Evolutionary conservation across 2,113 vertebrate species (phyloP).

Genomic region (Anseranas semipalmata): DNA sequence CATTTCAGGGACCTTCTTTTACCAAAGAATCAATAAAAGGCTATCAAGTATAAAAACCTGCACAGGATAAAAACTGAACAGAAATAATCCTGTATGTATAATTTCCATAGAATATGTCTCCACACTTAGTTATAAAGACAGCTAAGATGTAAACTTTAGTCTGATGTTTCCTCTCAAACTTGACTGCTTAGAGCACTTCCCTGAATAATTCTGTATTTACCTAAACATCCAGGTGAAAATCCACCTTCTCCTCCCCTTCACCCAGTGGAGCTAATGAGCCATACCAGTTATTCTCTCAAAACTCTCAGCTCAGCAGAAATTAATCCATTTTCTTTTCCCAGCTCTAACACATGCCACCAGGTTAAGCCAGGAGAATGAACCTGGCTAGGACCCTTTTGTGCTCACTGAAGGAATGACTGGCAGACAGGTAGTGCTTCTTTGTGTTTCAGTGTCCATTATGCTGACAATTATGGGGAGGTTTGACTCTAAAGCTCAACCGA

Average conservation of each 20-base stretch:
- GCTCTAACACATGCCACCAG: neutral
- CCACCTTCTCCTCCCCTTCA: neutral
- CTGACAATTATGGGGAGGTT: neutral
- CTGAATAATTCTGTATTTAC: neutral
- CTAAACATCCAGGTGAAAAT: neutral
- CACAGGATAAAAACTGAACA: neutral
- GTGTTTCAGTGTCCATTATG: neutral
- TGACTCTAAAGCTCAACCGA: neutral
- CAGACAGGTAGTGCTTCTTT: neutral
- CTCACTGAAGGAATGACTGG: neutral
- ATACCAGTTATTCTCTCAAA: neutral
- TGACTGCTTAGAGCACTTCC: neutral
- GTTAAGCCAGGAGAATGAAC: neutral
- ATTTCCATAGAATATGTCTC: neutral
- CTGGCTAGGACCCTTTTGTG: neutral
- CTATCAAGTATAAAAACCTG: neutral
- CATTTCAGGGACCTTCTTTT: neutral
- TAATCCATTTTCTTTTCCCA: neutral
- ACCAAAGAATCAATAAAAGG: neutral
- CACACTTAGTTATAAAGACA: neutral
- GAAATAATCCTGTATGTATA: neutral
- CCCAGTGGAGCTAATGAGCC: constrained; percentile 1
- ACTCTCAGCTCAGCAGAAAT: constrained; percentile 41
- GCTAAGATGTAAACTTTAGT: neutral
- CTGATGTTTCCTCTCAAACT: neutral